Percentiles rank a stretch among this genome's conserved stretches.
These are phyloP conservation scores for Toxotes lorentzi DNA, from an alignment of 2,797 vertebrate species.

Conservation along the genomic window DNA sequence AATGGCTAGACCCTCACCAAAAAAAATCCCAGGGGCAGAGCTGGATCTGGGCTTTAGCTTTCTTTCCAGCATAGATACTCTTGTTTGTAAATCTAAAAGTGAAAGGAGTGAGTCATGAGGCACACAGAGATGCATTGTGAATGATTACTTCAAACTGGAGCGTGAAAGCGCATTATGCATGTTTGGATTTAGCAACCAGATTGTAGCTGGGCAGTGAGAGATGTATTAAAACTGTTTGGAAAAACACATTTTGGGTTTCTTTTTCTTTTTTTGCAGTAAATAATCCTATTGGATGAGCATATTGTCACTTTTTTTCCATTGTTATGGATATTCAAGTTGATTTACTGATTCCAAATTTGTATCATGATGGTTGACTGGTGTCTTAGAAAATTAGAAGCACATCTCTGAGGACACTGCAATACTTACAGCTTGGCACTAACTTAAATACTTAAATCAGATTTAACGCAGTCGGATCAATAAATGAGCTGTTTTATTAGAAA, in stretches of 20 bases:
- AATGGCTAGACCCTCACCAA: neutral
- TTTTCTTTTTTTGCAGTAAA: constrained; percentile 14
- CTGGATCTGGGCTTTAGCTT: constrained; percentile 3
- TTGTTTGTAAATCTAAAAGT: constrained; percentile 38
- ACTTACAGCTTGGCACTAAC: constrained; percentile 34
- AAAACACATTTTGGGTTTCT: neutral
- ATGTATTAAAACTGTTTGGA: neutral
- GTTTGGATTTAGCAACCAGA: constrained; percentile 46
- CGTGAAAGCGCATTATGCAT: constrained; percentile 63
- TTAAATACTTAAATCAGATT: constrained; percentile 46
- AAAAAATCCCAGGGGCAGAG: constrained; percentile 5
- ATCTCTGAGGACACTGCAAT: constrained; percentile 29
- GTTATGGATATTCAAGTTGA: constrained; percentile 29
- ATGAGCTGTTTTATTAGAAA: constrained; percentile 42
- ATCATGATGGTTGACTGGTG: constrained; percentile 41
- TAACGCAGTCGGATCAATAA: constrained; percentile 60
- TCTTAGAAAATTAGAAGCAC: constrained; percentile 36
- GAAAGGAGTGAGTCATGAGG: constrained; percentile 51
- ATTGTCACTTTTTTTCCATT: constrained; percentile 10
- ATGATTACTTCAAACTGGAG: constrained; percentile 62
- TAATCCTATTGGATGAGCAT: constrained; percentile 11
- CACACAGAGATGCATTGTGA: constrained; percentile 39
- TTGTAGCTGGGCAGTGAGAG: constrained; percentile 31
- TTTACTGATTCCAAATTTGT: constrained; percentile 29
- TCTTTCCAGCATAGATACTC: constrained; percentile 25